Percentiles rank a stretch among this genome's conserved stretches.
phyloP scores from a whole-genome alignment of 2,888 invertebrate genomes.

The Ceratothoa steindachneri region DNA sequence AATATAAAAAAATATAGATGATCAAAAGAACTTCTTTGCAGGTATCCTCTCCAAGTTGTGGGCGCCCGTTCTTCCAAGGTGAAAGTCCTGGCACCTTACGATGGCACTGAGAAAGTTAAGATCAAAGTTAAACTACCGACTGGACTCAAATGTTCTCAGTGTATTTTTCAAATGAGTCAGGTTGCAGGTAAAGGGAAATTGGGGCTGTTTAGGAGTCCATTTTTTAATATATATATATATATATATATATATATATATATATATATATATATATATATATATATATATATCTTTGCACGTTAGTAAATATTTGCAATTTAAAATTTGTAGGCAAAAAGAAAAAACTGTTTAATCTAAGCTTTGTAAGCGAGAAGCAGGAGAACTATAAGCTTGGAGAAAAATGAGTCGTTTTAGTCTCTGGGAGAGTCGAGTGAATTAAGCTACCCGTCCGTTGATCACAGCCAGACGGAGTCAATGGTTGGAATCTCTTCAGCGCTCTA shows the following conservation, averaged over 20 bases:
- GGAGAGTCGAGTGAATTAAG: too few relatives aligned
- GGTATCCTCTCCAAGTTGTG: conserved; percentile 30
- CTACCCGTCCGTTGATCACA: too few relatives aligned
- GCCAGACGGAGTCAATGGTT: too few relatives aligned
- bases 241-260: not conserved
- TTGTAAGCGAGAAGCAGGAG: too few relatives aligned
- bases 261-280: not conserved
- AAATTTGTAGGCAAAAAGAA: not conserved
- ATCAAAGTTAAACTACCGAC: conserved; percentile 23
- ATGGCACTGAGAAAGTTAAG: conserved; percentile 19
- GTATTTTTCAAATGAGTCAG: conserved; percentile 41
- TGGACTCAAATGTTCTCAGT: conserved; percentile 35
- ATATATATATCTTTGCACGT: too few relatives aligned
- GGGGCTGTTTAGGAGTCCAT: not conserved
- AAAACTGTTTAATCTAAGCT: too few relatives aligned
- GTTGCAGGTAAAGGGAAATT: conserved; percentile 29
- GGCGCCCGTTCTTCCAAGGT: conserved; percentile 18
- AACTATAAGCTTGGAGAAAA: too few relatives aligned
- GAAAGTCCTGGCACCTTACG: conserved; percentile 23
- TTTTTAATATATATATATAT: too few relatives aligned
- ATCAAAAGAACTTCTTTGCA: too few relatives aligned
- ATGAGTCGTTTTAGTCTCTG: too few relatives aligned
- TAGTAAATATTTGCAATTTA: not conserved
- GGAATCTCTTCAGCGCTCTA: too few relatives aligned
- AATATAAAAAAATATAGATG: too few relatives aligned